Evolutionary conservation across 1,140 invertebrate genomes (phyloP).

Genomic region (Hyphantria cunea): DNA sequence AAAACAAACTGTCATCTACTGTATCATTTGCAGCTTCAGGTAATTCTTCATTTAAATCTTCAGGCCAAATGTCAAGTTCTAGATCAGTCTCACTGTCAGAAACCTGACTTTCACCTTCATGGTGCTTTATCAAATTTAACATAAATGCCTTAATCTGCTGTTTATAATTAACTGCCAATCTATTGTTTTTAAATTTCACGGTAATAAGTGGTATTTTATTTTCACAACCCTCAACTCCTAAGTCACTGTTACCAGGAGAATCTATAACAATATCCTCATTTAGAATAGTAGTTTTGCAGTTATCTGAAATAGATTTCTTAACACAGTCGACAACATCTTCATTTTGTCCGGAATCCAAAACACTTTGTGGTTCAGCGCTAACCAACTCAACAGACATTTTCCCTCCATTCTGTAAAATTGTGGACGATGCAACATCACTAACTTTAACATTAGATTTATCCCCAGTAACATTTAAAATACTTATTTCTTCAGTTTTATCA

Average conservation of each 20-base stretch:
- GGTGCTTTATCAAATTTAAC: constrained; percentile 58
- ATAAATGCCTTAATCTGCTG: constrained; percentile 67
- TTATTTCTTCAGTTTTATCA: constrained; percentile 26
- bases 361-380: neutral
- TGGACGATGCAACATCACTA: constrained; percentile 19
- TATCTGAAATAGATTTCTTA: constrained; percentile 26
- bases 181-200: constrained; percentile 65
- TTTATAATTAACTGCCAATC: constrained; percentile 59
- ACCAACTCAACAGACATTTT: constrained; percentile 44
- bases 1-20: constrained; percentile 57
- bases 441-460: constrained; percentile 35
- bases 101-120: constrained; percentile 39
- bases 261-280: constrained; percentile 64
- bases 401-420: constrained; percentile 62
- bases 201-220: constrained; percentile 65
- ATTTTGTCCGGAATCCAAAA: constrained; percentile 1
- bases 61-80: constrained; percentile 73
- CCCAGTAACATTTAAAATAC: constrained; percentile 39
- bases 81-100: constrained; percentile 64
- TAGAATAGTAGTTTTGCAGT: constrained; percentile 47
- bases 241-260: constrained; percentile 56
- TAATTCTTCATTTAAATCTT: constrained; percentile 51
- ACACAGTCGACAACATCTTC: constrained; percentile 23
- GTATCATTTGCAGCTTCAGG: constrained; percentile 32
- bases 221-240: constrained; percentile 60